phyloP scores from a whole-genome alignment of 2,113 vertebrate genomes.

The Sminthopsis crassicaudata region DNA sequence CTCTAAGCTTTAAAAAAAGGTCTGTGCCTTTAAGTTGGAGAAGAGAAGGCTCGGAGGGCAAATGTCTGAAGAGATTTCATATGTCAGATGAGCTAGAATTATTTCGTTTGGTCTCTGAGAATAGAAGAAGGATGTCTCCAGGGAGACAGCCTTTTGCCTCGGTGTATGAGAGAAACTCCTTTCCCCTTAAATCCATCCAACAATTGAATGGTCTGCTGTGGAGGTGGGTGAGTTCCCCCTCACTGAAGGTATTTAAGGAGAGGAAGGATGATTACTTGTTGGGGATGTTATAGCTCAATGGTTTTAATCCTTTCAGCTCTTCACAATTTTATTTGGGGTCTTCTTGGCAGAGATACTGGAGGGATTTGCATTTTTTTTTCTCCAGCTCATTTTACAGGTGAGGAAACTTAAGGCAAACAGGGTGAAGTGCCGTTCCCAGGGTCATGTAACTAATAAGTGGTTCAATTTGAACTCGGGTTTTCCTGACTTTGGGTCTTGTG shows the following conservation, averaged over 20 bases:
- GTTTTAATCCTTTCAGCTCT: neutral
- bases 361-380: neutral
- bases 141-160: neutral
- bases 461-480: neutral
- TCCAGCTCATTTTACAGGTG: neutral
- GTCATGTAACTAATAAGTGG: neutral
- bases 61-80: neutral
- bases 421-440: neutral
- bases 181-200: neutral
- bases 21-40: neutral
- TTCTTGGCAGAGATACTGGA: neutral
- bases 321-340: neutral
- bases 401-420: neutral
- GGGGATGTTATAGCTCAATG: neutral
- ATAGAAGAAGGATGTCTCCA: neutral
- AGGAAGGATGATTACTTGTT: neutral
- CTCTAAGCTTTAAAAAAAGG: neutral
- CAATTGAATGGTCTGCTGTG: neutral
- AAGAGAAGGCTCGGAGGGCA: neutral
- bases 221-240: neutral
- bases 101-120: neutral
- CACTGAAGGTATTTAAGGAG: neutral
- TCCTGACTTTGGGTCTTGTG: neutral
- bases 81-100: neutral
- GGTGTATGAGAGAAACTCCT: neutral